These are phyloP conservation scores for Paramuricea clavata DNA, from an alignment of 92 coral and sea anemone species.

Conservation along the genomic window DNA sequence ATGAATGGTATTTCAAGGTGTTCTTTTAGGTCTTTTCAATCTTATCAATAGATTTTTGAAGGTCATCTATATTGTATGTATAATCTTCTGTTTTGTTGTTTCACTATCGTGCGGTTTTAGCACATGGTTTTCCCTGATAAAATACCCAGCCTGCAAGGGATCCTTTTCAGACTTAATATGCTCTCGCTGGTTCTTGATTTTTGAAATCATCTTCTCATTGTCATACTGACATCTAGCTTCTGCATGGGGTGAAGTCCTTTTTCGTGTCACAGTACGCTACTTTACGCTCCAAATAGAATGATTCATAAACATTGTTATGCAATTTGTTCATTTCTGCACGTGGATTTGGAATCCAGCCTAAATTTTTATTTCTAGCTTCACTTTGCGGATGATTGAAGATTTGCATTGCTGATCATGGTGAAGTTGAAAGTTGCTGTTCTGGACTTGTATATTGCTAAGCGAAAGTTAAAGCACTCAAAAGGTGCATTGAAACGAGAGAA, in stretches of 20 bases:
- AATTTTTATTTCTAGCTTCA: too few relatives aligned
- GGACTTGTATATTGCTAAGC: too few relatives aligned
- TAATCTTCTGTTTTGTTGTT: constrained; percentile 30
- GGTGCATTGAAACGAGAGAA: too few relatives aligned
- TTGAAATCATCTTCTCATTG: constrained; percentile 22
- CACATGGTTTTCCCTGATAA: constrained; percentile 3
- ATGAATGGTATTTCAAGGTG: constrained; percentile 35
- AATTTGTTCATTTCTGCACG: constrained; percentile 36
- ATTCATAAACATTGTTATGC: constrained; percentile 12
- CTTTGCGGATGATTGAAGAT: too few relatives aligned
- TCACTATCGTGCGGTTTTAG: constrained; percentile 36
- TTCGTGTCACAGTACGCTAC: constrained; percentile 27
- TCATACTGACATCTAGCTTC: constrained; percentile 39
- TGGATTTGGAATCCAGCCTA: too few relatives aligned
- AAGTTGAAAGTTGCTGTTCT: too few relatives aligned
- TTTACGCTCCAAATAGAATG: constrained; percentile 30
- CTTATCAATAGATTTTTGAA: not conserved
- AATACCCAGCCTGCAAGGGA: too few relatives aligned
- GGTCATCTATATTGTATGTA: not conserved
- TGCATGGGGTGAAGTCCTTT: constrained; percentile 37
- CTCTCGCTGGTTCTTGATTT: constrained; percentile 1
- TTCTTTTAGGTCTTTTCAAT: not conserved
- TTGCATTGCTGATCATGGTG: too few relatives aligned
- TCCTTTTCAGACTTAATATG: constrained; percentile 10
- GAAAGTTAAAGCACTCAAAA: too few relatives aligned